Evolutionary conservation across 2,888 invertebrate genomes (phyloP).

Genomic region (Cactoblastis cactorum): DNA sequence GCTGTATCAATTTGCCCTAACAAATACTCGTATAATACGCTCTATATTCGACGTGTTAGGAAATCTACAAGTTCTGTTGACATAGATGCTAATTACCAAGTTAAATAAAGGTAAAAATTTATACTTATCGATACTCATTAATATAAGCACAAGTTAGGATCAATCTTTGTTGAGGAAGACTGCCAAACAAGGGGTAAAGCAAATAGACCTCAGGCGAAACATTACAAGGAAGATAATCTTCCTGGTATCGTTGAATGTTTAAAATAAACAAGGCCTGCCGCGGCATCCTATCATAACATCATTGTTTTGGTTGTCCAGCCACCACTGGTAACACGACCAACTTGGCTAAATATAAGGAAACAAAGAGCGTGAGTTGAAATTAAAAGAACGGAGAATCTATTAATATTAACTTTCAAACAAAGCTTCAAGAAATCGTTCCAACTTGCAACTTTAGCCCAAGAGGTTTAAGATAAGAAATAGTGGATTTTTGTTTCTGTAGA

Average conservation of each 20-base stretch:
- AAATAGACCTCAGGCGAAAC: slow-evolving; percentile 44
- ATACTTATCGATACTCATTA: slow-evolving; percentile 24
- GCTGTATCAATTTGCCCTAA: no score
- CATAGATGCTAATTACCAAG: no score
- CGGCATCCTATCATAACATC: slow-evolving; percentile 68
- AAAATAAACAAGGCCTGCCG: slow-evolving; percentile 60
- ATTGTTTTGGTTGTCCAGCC: slow-evolving; percentile 64
- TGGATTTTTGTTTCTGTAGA: slow-evolving; percentile 2
- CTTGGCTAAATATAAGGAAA: slow-evolving; percentile 17
- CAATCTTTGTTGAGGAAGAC: slow-evolving; percentile 28
- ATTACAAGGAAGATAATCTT: slow-evolving; percentile 60
- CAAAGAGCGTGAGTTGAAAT: slow-evolving; percentile 21
- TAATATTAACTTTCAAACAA: slow-evolving; percentile 2
- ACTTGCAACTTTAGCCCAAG: slow-evolving; percentile 1
- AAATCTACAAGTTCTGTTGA: no score
- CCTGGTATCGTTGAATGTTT: slow-evolving; percentile 54
- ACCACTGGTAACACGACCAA: slow-evolving; percentile 27
- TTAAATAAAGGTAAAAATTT: no score
- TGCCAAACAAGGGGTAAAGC: slow-evolving; percentile 45
- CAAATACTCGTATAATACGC: no score
- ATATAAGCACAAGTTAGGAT: slow-evolving; percentile 33
- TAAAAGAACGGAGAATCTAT: slow-evolving; percentile 10
- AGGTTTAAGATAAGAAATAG: not conserved
- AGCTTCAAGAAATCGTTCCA: slow-evolving; percentile 1
- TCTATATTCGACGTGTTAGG: no score